Evolutionary conservation across 2,113 vertebrate genomes (phyloP), one percentile per base, ranked within the genome.

Genomic region (Nothobranchius furzeri): DNA sequence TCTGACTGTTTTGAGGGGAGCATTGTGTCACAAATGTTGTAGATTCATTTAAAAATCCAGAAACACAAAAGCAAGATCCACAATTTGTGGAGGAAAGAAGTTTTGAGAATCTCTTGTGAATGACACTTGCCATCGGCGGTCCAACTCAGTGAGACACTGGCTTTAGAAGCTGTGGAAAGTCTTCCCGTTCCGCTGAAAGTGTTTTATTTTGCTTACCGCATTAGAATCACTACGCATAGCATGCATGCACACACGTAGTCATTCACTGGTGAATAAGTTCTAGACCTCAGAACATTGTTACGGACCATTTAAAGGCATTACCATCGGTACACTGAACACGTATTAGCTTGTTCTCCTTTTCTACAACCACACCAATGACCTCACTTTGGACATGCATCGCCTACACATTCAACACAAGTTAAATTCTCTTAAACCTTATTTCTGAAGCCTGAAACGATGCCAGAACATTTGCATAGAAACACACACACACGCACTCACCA

Each of bases 281-380:
- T 40, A 40, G 37, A 40, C 37, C 9, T 40, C 37, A 40, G 37
- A 40, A 40, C 37, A 40, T 40, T 40, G 2, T 40, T 40, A 64
- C 56, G 57, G 15, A 59, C 58, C 25, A 68, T 74, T 79, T 42
- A 61, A 75, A 74, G 11, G 30, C 47, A 79, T 82, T 62, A 74
- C 30, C 47, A 57, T 73, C 60, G n/a, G 47, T 9, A 40, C 37
- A 53, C 52, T 46, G 66, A 72, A 12, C 53, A 73, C 20, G 5
- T 17, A 62, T 42, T 8, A 36, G 4, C 49, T 60, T 75, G 59
- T 36, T 67, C 55, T 61, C 14, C 35, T 81, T 61, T 11, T 54
- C 45, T 48, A 61, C 20, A 3, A 17, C n/a, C 50, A 24, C 52
- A 76, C 52, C 48, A 24, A 46, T 59, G 60, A 65, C 10, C 4